A percentile compares a stretch with the other conserved stretches of the same genome.
These are phyloP conservation scores for Sander vitreus DNA, from an alignment of 2,113 vertebrate genomes.

Conservation along the genomic window DNA sequence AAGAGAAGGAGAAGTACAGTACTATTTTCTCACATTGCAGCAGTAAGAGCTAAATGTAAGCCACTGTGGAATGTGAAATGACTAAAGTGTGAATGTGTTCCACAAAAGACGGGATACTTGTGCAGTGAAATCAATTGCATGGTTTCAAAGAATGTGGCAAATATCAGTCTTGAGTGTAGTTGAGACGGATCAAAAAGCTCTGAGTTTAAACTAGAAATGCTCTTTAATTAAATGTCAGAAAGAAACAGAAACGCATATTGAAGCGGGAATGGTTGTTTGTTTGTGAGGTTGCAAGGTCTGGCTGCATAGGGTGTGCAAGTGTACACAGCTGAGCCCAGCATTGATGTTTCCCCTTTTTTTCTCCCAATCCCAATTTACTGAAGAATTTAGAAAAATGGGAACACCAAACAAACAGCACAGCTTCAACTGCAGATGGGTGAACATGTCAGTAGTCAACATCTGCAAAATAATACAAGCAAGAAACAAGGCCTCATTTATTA, in stretches of 20 bases:
- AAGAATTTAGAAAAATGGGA: constrained; percentile 31
- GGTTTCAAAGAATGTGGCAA: not conserved
- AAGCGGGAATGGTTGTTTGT: not conserved
- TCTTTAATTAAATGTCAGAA: not conserved
- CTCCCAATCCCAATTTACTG: not conserved
- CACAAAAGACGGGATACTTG: constrained; percentile 10
- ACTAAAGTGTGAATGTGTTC: constrained; percentile 15
- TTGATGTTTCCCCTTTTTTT: constrained; percentile 3
- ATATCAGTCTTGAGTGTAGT: not conserved
- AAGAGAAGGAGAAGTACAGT: not conserved
- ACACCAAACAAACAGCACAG: constrained; percentile 37
- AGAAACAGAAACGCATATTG: not conserved
- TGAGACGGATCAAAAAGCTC: not conserved
- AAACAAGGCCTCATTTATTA: not conserved
- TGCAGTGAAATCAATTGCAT: not conserved
- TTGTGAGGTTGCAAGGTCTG: not conserved
- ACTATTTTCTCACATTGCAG: constrained; percentile 11
- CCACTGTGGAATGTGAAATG: constrained; percentile 67
- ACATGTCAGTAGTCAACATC: constrained; percentile 13
- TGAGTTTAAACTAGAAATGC: not conserved
- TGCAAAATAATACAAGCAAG: not conserved
- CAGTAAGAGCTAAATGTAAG: constrained; percentile 44
- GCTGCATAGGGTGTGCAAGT: constrained; percentile 50
- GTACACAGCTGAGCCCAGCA: constrained; percentile 65
- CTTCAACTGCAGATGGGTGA: constrained; percentile 41